Conservation (phyloP, 2,113 vertebrate species). For the Galeopterus variegatus region DNA sequence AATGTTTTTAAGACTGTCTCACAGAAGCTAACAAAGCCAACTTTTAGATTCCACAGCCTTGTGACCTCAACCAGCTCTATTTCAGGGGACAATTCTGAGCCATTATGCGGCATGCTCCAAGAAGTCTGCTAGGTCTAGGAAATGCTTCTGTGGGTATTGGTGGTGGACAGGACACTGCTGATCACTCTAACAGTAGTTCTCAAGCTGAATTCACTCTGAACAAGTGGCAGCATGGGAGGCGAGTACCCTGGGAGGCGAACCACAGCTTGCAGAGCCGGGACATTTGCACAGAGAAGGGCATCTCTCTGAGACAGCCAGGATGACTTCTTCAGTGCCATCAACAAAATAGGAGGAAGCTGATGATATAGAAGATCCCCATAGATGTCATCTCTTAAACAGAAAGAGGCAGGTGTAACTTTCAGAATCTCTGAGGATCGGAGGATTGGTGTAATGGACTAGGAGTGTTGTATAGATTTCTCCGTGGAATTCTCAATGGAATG, state of each 20-base stretch:
- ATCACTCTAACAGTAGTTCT: background rate
- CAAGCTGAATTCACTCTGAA: background rate
- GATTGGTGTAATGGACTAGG: no score
- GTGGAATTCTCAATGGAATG: accelerated
- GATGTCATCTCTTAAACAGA: background rate
- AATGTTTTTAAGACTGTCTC: background rate
- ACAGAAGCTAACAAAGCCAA: background rate
- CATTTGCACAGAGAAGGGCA: background rate
- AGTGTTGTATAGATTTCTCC: background rate
- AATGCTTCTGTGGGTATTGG: background rate
- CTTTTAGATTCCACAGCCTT: background rate
- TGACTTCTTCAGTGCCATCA: no score
- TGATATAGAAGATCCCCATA: background rate
- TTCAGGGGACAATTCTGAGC: background rate
- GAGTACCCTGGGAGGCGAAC: background rate
- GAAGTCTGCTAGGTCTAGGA: background rate
- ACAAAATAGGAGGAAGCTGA: background rate
- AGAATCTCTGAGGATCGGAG: background rate
- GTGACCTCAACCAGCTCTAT: background rate
- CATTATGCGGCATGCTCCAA: accelerated
- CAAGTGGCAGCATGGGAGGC: background rate
- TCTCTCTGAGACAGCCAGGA: background rate
- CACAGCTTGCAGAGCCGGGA: background rate
- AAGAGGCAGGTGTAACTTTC: background rate
- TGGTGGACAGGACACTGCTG: no score